Evolutionary conservation across 1,140 invertebrate species (phyloP), one percentile per base, ranked within the genome.

Genomic region (Cotesia typhae): DNA sequence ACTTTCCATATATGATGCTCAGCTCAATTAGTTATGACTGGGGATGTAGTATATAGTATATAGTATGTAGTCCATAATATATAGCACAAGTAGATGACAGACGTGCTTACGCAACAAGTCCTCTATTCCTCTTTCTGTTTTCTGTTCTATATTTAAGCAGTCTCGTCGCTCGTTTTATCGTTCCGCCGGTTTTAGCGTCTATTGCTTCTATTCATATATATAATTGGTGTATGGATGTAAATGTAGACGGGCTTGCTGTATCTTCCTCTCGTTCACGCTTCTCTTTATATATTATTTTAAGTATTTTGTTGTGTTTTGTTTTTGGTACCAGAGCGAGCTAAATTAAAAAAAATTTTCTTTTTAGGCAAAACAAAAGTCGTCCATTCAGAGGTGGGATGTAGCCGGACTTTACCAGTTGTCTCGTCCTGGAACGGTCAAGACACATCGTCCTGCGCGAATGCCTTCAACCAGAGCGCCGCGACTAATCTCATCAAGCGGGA

Each of bases 401-500:
- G 85, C 76, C 81, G 85, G 14, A 86, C 85, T 3, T 60, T 85
- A 57, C 85, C 85, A 28, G 80, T 85, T 28, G 83, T 79, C 5
- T 84, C 84, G 67, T 85, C 83, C 61, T 86, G 84, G 84, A 84
- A 82, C 74, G 78, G 80, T 2, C 82, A 83, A 71, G 82, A 82
- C 35, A 53, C 66, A 2, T 72, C 73, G 9, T 61, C 71, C 12
- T 72, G 51, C 28, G 37, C 53, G 72, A 75, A 66, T 17, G 75
- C 71, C 47, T 76, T 70, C 36, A 78, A 55, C 74, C 66, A 80
- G 75, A 65, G 60, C 60, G 53, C 55, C 37, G 64, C 70, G 12
- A 67, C 74, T 41, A 82, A 77, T 69, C 72, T 82, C 57, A 88
- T 91, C 6, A 91, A 91, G 79, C 88, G 90, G 53, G 90, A 91